Evolutionary conservation across 2,797 vertebrate genomes (phyloP).

Genomic region (Sylvilagus floridanus): DNA sequence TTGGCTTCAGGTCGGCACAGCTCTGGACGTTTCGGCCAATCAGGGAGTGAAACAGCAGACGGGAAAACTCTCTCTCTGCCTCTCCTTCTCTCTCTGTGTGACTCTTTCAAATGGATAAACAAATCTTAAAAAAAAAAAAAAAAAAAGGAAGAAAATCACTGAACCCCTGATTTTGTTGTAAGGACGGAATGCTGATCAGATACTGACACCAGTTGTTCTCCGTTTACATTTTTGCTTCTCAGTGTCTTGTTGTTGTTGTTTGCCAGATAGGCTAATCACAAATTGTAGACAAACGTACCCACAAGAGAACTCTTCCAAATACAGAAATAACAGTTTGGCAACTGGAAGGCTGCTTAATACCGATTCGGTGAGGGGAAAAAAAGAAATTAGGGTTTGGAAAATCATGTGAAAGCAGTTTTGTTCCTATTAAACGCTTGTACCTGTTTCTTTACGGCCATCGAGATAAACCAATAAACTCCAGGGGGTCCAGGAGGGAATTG

Average conservation of each 20-base stretch:
- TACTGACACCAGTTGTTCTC: background rate
- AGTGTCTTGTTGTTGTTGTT: background rate
- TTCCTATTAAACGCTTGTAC: background rate
- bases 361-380: background rate
- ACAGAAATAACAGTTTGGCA: background rate
- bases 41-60: too few relatives aligned
- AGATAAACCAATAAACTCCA: conserved; percentile 47
- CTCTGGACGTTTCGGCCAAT: too few relatives aligned
- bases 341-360: conserved; percentile 15
- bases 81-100: too few relatives aligned
- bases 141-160: background rate
- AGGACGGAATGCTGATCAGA: background rate
- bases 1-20: too few relatives aligned
- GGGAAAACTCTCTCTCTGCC: too few relatives aligned
- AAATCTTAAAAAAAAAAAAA: too few relatives aligned
- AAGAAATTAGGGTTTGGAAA: background rate
- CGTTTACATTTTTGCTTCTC: background rate
- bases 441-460: conserved; percentile 35
- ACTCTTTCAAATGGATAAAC: too few relatives aligned
- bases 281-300: background rate
- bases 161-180: background rate
- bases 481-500: conserved; percentile 47
- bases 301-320: background rate
- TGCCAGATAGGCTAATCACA: background rate
- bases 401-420: conserved; percentile 5